A percentile compares a stretch with the other conserved stretches of the same genome.
These are phyloP conservation scores for Panagrolaimus sp. DNA, from an alignment of 1,140 invertebrate genomes.

Conservation along the genomic window DNA sequence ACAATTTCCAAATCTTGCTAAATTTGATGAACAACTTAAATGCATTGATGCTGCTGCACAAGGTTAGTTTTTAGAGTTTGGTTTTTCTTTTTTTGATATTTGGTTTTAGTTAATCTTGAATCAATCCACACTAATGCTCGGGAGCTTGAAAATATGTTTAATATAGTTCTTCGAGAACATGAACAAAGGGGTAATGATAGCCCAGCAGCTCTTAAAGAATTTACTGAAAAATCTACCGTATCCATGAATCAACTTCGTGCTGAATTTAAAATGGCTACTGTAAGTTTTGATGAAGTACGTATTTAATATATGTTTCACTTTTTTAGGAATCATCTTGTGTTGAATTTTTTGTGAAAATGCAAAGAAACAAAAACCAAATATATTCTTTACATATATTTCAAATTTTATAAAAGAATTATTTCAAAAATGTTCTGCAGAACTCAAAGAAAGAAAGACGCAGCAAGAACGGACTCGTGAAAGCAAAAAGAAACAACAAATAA, in stretches of 20 bases:
- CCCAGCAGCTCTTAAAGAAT: slow-evolving; percentile 32
- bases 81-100: too few relatives aligned
- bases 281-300: too few relatives aligned
- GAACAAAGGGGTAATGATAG: slow-evolving; percentile 33
- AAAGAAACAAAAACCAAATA: slow-evolving; percentile 31
- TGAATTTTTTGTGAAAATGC: slow-evolving; percentile 47
- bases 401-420: slow-evolving; percentile 43
- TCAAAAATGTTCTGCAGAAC: slow-evolving; percentile 27
- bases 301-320: too few relatives aligned
- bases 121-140: slow-evolving; percentile 30
- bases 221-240: slow-evolving; percentile 36
- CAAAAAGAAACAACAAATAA: too few relatives aligned
- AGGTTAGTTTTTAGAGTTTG: too few relatives aligned
- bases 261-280: slow-evolving; percentile 7
- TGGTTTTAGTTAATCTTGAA: slow-evolving; percentile 47
- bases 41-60: slow-evolving; percentile 51
- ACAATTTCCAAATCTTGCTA: slow-evolving; percentile 45
- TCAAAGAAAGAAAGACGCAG: slow-evolving; percentile 28
- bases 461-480: too few relatives aligned
- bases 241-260: slow-evolving; percentile 22
- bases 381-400: slow-evolving; percentile 39
- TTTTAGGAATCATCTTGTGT: slow-evolving; percentile 35
- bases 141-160: slow-evolving; percentile 37
- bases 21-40: slow-evolving; percentile 52
- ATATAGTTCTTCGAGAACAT: slow-evolving; percentile 37